Evolutionary conservation across 2,113 vertebrate species (phyloP).

Genomic region (Malurus alboscapulatus): DNA sequence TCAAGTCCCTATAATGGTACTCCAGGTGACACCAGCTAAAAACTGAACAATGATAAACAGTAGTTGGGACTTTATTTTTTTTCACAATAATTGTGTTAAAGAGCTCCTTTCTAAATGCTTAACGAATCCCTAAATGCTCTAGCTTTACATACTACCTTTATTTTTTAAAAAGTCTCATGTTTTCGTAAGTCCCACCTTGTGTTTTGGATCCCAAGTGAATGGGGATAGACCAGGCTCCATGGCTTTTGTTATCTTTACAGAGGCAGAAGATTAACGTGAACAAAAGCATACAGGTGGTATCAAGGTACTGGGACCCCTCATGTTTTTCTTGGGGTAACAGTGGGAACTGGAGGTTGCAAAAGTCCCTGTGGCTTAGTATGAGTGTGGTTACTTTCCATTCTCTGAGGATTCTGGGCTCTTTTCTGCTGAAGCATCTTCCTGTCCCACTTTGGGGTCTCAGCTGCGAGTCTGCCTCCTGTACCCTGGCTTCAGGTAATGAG

Average conservation of each 20-base stretch:
- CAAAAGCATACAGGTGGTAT: background rate
- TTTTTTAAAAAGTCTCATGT: background rate
- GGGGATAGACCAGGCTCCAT: background rate
- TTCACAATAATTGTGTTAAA: background rate
- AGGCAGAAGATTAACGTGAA: background rate
- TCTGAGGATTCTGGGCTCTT: background rate
- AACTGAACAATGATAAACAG: background rate
- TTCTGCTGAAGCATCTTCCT: background rate
- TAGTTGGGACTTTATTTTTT: background rate
- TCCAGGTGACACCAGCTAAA: background rate
- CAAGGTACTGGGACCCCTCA: background rate
- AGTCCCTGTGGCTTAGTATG: background rate
- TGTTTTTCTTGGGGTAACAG: background rate
- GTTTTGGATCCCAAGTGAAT: background rate
- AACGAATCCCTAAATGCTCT: background rate
- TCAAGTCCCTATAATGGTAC: background rate
- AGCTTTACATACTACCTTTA: background rate
- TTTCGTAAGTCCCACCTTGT: background rate
- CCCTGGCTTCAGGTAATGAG: background rate
- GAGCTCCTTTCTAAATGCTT: background rate
- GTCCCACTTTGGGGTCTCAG: background rate
- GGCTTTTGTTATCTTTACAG: background rate
- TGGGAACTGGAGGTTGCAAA: background rate
- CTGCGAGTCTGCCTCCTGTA: background rate
- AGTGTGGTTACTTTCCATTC: background rate